Conservation (phyloP, 2,113 vertebrate genomes). For the Tachysurus vachellii region DNA sequence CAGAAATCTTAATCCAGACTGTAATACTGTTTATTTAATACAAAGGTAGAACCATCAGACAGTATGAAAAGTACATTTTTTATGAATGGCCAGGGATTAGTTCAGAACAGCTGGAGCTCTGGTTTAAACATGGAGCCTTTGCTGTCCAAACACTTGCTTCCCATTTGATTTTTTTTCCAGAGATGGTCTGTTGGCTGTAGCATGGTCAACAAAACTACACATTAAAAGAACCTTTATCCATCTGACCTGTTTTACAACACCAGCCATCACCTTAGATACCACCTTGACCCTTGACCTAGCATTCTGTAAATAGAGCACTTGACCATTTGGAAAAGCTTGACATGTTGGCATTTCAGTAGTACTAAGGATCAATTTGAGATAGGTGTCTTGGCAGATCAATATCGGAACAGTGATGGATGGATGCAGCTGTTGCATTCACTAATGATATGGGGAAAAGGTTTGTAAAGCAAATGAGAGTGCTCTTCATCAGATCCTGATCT, state of each 20-base stretch:
- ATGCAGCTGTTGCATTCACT: slow-evolving; percentile 45
- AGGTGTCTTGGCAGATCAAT: slow-evolving; percentile 22
- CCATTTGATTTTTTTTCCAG: slow-evolving; percentile 10
- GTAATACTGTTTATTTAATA: not conserved
- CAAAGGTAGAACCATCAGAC: not conserved
- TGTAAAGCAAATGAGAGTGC: slow-evolving; percentile 29
- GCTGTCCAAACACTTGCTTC: slow-evolving; percentile 15
- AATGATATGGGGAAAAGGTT: slow-evolving; percentile 37
- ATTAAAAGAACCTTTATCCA: slow-evolving; percentile 15
- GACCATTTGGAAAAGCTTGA: not conserved
- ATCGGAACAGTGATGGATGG: slow-evolving; percentile 11
- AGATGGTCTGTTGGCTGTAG: not conserved
- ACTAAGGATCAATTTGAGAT: not conserved
- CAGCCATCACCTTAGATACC: slow-evolving; percentile 4
- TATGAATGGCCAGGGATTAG: not conserved
- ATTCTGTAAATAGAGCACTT: slow-evolving; percentile 5
- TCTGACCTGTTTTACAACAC: slow-evolving; percentile 31
- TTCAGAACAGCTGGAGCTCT: not conserved
- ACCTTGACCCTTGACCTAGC: slow-evolving; percentile 9
- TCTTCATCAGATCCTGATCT: not conserved
- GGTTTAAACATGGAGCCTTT: not conserved
- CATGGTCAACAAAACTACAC: not conserved
- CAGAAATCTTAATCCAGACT: not conserved
- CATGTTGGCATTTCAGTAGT: slow-evolving; percentile 16
- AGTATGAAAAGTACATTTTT: not conserved